A percentile compares a stretch with the other conserved stretches of the same genome.
Evolutionary conservation across 2,797 vertebrate species (phyloP).

Genomic region (Squalus acanthias): DNA sequence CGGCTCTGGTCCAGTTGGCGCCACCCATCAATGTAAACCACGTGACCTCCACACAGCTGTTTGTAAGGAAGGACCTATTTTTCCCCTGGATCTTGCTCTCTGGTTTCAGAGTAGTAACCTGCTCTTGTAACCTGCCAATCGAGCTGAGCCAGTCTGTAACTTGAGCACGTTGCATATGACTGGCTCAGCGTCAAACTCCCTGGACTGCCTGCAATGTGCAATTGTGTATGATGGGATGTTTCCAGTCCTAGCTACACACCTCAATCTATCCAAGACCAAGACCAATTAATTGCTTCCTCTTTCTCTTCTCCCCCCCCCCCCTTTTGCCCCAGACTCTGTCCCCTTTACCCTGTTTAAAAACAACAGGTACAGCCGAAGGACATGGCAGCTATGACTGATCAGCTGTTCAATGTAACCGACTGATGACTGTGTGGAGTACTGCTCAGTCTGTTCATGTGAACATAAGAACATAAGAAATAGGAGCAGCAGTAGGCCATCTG

Average conservation of each 20-base stretch:
- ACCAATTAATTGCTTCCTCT: neutral
- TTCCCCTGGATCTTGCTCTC: neutral
- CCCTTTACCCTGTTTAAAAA: neutral
- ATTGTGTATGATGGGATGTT: too few species aligned
- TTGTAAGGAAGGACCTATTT: neutral
- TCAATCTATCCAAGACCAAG: neutral
- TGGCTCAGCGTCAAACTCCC: neutral
- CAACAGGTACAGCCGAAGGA: neutral
- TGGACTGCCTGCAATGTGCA: too few species aligned
- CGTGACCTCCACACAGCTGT: neutral
- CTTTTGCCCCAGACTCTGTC: neutral
- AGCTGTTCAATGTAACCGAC: neutral
- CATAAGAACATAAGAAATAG: too few species aligned
- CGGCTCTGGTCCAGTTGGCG: neutral
- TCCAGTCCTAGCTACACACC: neutral
- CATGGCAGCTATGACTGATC: neutral
- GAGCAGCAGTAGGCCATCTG: too few species aligned
- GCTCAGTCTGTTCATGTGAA: neutral
- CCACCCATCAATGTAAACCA: neutral
- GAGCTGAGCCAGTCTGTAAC: neutral
- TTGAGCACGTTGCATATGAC: neutral
- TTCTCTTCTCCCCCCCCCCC: neutral
- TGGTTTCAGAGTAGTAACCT: neutral
- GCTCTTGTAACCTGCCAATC: neutral
- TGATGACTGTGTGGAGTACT: neutral